phyloP scores from a whole-genome alignment of 2,888 invertebrate species.

The Stegophylla sp. region DNA sequence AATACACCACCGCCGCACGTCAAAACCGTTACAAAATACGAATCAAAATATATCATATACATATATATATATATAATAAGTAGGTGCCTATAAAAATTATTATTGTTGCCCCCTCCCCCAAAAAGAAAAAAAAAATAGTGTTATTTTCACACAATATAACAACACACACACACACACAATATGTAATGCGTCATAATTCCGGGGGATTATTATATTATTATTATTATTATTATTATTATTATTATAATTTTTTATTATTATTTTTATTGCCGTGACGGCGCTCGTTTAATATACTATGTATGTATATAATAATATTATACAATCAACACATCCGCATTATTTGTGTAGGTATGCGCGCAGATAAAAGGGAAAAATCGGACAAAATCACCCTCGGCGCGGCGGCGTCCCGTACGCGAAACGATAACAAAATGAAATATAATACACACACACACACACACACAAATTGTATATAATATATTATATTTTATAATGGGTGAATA shows the following conservation, averaged over 20 bases:
- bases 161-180: too few species aligned
- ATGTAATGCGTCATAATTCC: neutral
- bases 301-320: neutral
- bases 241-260: too few species aligned
- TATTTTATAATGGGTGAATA: slow-evolving; percentile 10
- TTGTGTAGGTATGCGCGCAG: too few species aligned
- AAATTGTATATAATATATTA: neutral
- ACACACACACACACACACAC: neutral
- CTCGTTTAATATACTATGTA: neutral
- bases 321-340: neutral
- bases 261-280: neutral
- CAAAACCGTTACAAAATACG: slow-evolving; percentile 28
- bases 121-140: slow-evolving; percentile 9
- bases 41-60: neutral
- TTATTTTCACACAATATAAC: too few species aligned
- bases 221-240: neutral
- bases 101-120: too few species aligned
- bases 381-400: too few species aligned
- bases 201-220: slow-evolving; percentile 8
- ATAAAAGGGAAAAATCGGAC: too few species aligned
- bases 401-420: neutral
- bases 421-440: neutral
- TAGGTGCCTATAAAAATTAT: too few species aligned
- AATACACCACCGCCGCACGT: neutral
- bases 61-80: neutral